Percentiles rank a stretch among this genome's conserved stretches.
Evolutionary conservation across 2,888 invertebrate species (phyloP).

Genomic region (Cryptophagus acutangulus): DNA sequence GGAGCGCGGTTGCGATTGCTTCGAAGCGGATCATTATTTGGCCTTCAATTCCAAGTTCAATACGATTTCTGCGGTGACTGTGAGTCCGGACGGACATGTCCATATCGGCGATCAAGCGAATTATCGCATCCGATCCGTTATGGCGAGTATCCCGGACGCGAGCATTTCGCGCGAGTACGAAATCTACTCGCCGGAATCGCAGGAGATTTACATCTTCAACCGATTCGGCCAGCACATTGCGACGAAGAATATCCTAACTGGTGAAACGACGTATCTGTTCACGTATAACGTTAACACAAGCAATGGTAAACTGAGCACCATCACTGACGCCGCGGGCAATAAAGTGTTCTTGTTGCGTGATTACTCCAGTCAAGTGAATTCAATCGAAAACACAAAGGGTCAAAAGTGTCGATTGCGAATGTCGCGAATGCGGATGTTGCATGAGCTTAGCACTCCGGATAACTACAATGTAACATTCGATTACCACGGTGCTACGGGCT

Average conservation of each 20-base stretch:
- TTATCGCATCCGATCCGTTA: conserved; percentile 80
- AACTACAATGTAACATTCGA: conserved; percentile 92
- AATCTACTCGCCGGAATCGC: conserved; percentile 91
- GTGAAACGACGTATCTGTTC: conserved; percentile 88
- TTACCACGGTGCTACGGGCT: conserved; percentile 84
- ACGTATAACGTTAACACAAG: conserved; percentile 96
- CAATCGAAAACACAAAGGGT: conserved; percentile 90
- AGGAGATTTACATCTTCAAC: conserved; percentile 91
- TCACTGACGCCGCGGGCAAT: conserved; percentile 89
- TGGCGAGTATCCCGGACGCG: conserved; percentile 84
- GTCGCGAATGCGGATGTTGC: conserved; percentile 89
- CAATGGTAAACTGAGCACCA: conserved; percentile 89
- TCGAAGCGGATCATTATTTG: conserved; percentile 84
- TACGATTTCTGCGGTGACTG: conserved; percentile 86
- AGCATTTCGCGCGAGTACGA: conserved; percentile 83
- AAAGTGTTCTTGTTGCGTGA: conserved; percentile 79
- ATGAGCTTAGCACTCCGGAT: conserved; percentile 85
- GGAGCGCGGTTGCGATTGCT: conserved; percentile 87
- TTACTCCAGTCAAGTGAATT: conserved; percentile 84
- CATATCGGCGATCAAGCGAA: conserved; percentile 95
- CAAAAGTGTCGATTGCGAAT: conserved; percentile 86
- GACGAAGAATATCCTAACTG: conserved; percentile 92
- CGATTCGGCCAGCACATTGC: conserved; percentile 92
- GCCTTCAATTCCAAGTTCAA: conserved; percentile 93
- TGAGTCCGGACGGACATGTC: conserved; percentile 89